phyloP scores from a whole-genome alignment of 1,140 invertebrate species.

The Drosophila nikananu region DNA sequence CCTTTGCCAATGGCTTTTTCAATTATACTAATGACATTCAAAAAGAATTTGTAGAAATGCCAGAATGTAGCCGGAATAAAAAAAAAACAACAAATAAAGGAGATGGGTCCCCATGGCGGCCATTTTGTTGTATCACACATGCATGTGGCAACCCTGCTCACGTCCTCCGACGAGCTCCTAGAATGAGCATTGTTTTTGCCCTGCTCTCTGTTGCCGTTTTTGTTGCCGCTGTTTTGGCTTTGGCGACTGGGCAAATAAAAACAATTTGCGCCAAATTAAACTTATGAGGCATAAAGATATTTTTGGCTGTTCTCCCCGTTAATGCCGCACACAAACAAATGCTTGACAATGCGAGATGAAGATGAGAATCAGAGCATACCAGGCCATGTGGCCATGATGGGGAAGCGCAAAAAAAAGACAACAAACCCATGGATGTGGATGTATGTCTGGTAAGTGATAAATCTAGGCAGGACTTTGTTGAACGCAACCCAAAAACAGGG shows the following conservation, averaged over 20 bases:
- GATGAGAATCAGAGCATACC: conserved; percentile 61
- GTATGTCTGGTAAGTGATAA: conserved; percentile 75
- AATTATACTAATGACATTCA: conserved; percentile 83
- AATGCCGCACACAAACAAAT: conserved; percentile 65
- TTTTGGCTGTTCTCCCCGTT: conserved; percentile 77
- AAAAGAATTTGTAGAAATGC: conserved; percentile 80
- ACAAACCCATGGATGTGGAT: conserved; percentile 27
- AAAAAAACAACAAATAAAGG: conserved; percentile 20
- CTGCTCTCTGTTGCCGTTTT: conserved; percentile 53
- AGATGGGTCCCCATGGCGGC: conserved; percentile 29
- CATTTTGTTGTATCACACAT: conserved; percentile 76
- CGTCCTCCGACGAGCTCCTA: background rate
- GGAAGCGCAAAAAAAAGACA: conserved; percentile 35
- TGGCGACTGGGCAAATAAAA: conserved; percentile 80
- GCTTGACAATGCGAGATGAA: conserved; percentile 67
- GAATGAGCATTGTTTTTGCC: conserved; percentile 19
- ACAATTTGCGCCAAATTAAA: conserved; percentile 83
- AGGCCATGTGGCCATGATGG: conserved; percentile 62
- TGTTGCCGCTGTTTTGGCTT: conserved; percentile 54
- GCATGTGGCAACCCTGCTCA: conserved; percentile 61
- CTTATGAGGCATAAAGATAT: conserved; percentile 84
- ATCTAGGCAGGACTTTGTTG: conserved; percentile 68
- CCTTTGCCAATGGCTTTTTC: conserved; percentile 77
- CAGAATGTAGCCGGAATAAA: conserved; percentile 58
- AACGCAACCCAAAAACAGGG: conserved; percentile 26